Percentiles rank a stretch among this genome's conserved stretches.
These are phyloP conservation scores for Syngnathoides biaculeatus DNA, from an alignment of 2,113 vertebrate genomes.

Conservation along the genomic window DNA sequence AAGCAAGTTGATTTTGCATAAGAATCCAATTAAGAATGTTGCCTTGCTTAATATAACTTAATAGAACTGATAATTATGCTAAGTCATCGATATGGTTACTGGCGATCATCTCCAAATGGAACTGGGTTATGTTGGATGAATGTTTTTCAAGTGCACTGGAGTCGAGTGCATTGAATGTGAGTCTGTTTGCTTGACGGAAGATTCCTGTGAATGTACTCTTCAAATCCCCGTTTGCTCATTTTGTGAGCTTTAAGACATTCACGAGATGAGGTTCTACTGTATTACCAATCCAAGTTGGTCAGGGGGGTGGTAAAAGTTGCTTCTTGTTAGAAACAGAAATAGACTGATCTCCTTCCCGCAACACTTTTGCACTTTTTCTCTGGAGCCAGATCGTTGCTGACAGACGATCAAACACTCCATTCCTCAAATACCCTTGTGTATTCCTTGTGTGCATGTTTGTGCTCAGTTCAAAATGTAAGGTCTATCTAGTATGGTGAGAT, in stretches of 20 bases:
- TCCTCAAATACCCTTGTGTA: conserved; percentile 31
- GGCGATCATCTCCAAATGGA: neutral
- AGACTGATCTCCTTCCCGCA: conserved; percentile 54
- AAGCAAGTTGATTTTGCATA: too few relatives aligned
- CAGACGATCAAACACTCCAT: conserved; percentile 43
- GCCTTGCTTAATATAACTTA: neutral
- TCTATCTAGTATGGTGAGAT: conserved; percentile 1
- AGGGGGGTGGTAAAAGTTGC: conserved; percentile 46
- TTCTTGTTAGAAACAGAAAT: conserved; percentile 40
- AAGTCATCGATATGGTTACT: neutral
- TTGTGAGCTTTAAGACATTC: neutral
- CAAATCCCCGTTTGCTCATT: neutral
- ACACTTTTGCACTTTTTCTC: conserved; percentile 30
- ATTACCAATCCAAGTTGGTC: conserved; percentile 48
- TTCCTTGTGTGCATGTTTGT: conserved; percentile 9
- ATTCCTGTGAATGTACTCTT: too few relatives aligned
- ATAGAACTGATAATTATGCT: neutral
- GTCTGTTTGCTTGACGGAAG: too few relatives aligned
- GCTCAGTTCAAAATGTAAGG: conserved; percentile 6
- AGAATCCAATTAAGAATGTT: too few relatives aligned
- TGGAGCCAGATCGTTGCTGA: conserved; percentile 41
- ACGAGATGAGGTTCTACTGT: neutral
- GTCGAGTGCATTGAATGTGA: too few relatives aligned
- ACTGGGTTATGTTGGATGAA: neutral
- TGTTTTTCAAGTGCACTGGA: neutral